A percentile compares a stretch with the other conserved stretches of the same genome.
Evolutionary conservation across 2,113 vertebrate species (phyloP).

Genomic region (Pipa parva): DNA sequence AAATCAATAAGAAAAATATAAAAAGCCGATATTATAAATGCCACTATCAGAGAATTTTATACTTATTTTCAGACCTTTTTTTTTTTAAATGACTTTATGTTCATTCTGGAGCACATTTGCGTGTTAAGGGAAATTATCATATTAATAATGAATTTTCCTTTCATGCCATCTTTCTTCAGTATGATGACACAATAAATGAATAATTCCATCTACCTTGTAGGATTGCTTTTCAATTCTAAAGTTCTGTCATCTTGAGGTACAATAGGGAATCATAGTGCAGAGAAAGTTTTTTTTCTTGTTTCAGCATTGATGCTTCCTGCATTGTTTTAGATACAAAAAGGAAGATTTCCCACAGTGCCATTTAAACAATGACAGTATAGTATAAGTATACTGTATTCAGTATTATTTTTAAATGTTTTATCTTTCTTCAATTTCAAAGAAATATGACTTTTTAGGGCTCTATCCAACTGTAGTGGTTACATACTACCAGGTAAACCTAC

Average conservation of each 20-base stretch:
- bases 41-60: not conserved
- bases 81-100: not conserved
- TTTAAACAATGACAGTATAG: too few species aligned
- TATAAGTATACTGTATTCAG: too few species aligned
- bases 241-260: constrained; percentile 26
- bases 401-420: too few species aligned
- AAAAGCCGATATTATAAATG: not conserved
- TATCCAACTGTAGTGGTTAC: too few species aligned
- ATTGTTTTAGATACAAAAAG: too few species aligned
- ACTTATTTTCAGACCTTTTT: not conserved
- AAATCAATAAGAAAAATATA: not conserved
- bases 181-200: constrained; percentile 35
- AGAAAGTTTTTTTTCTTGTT: too few species aligned
- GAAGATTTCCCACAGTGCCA: too few species aligned
- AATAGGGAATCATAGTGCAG: constrained; percentile 15
- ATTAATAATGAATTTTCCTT: constrained; percentile 39
- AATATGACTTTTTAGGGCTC: too few species aligned
- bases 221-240: constrained; percentile 28
- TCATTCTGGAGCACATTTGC: not conserved
- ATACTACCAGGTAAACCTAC: too few species aligned
- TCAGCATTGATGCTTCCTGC: too few species aligned
- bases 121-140: constrained; percentile 4
- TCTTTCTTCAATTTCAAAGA: too few species aligned
- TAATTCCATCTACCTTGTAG: constrained; percentile 17
- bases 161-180: constrained; percentile 20